Percentiles rank a stretch among this genome's conserved stretches.
Evolutionary conservation across 2,797 vertebrate genomes (phyloP).

Genomic region (Ctenochaetus hawaiiensis): DNA sequence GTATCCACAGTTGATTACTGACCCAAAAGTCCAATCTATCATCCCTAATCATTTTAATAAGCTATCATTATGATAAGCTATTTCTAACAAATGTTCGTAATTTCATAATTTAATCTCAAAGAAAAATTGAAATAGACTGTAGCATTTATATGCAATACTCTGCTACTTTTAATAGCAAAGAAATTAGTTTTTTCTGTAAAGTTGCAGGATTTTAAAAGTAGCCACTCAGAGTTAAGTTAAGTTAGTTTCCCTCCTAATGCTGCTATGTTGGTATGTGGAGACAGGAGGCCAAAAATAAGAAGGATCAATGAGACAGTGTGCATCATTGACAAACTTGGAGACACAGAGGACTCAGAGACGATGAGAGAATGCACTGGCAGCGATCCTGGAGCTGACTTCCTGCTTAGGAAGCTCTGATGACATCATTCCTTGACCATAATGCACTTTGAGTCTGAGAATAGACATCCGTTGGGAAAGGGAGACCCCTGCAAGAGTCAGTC

Average conservation of each 20-base stretch:
- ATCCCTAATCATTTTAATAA: no score
- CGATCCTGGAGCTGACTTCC: constrained; percentile 74
- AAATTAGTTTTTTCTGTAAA: not conserved
- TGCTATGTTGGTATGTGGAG: not conserved
- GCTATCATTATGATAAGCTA: no score
- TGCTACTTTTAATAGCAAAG: not conserved
- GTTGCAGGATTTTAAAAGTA: not conserved
- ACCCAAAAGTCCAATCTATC: no score
- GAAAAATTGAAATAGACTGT: not conserved
- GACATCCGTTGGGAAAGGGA: constrained; percentile 69
- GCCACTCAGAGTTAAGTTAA: not conserved
- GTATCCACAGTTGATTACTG: no score
- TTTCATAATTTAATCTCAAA: no score
- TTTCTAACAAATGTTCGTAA: no score
- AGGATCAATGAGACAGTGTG: constrained; percentile 16
- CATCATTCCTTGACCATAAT: constrained; percentile 76
- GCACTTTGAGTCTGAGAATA: constrained; percentile 75
- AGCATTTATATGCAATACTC: not conserved
- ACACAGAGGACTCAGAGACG: constrained; percentile 40
- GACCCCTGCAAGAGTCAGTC: constrained; percentile 23
- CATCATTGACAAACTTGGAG: constrained; percentile 23
- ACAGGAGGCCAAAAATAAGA: not conserved
- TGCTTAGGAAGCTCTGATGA: constrained; percentile 76
- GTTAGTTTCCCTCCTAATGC: not conserved
- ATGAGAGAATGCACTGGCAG: constrained; percentile 60